Percentiles rank a stretch among this genome's conserved stretches.
Evolutionary conservation across 2,888 invertebrate genomes (phyloP).

Genomic region (Andrena minutula): DNA sequence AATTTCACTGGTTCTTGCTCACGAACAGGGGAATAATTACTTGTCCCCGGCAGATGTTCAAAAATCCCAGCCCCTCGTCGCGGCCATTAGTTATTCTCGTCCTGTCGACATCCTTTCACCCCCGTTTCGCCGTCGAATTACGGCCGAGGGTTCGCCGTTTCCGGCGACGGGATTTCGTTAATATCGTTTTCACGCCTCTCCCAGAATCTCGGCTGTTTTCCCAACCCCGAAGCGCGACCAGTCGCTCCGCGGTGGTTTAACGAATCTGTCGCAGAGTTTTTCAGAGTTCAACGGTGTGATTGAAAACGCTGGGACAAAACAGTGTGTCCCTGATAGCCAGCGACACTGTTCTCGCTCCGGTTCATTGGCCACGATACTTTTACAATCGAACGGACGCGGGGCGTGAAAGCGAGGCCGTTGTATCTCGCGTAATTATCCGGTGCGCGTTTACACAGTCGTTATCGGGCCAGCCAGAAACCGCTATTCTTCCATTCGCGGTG

Average conservation of each 20-base stretch:
- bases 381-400: slow-evolving; percentile 58
- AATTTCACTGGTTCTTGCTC: slow-evolving; percentile 26
- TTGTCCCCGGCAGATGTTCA: slow-evolving; percentile 68
- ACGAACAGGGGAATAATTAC: slow-evolving; percentile 67
- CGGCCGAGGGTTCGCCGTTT: slow-evolving; percentile 48
- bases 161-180: slow-evolving; percentile 45
- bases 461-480: slow-evolving; percentile 46
- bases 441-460: slow-evolving; percentile 32
- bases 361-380: slow-evolving; percentile 62
- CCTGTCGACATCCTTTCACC: slow-evolving; percentile 62
- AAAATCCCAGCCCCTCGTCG: slow-evolving; percentile 46
- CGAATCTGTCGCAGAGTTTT: slow-evolving; percentile 14
- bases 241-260: neutral
- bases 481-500: slow-evolving; percentile 34
- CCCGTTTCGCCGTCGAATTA: slow-evolving; percentile 66
- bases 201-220: neutral
- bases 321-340: slow-evolving; percentile 49
- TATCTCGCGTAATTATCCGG: slow-evolving; percentile 55
- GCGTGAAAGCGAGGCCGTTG: slow-evolving; percentile 56
- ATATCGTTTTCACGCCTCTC: slow-evolving; percentile 38
- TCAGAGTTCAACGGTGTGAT: slow-evolving; percentile 31
- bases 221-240: neutral
- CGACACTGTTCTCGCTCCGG: slow-evolving; percentile 56
- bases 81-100: slow-evolving; percentile 70
- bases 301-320: slow-evolving; percentile 38